Conservation (phyloP, 2,113 vertebrate genomes). For the Silurus meridionalis region DNA sequence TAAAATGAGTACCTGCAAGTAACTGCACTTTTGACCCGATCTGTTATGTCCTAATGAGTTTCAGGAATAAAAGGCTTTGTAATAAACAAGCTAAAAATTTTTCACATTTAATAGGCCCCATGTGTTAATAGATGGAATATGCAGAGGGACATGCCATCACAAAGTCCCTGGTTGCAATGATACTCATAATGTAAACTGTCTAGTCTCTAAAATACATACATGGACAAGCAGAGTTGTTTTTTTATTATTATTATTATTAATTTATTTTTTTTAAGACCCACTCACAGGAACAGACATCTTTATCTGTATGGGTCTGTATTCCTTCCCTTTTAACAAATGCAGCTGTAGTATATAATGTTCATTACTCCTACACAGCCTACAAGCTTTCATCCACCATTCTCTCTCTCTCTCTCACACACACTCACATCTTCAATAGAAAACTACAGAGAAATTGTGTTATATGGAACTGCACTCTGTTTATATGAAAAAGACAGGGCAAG, state of each 20-base stretch:
- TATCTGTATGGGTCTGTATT: conserved; percentile 16
- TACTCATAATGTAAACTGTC: not conserved
- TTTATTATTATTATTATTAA: too few species aligned
- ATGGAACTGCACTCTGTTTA: not conserved
- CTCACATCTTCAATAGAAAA: not conserved
- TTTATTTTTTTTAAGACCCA: not conserved
- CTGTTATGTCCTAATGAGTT: not conserved
- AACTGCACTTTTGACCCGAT: not conserved
- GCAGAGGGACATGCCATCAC: not conserved
- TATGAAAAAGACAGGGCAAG: not conserved
- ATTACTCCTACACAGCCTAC: conserved; percentile 36
- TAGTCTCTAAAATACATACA: not conserved
- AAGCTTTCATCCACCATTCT: conserved; percentile 14
- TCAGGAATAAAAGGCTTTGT: not conserved
- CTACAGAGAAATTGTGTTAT: not conserved
- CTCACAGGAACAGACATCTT: not conserved
- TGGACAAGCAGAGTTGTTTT: not conserved
- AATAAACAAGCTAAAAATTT: not conserved
- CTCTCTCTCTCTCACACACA: too few species aligned
- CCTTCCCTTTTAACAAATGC: conserved; percentile 3
- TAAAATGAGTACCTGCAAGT: not conserved
- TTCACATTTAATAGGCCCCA: not conserved
- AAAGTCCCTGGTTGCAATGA: not conserved
- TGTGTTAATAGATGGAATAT: not conserved
- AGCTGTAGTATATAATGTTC: not conserved